phyloP scores from a whole-genome alignment of 1,140 invertebrate species.

The Tetraneura akinire region DNA sequence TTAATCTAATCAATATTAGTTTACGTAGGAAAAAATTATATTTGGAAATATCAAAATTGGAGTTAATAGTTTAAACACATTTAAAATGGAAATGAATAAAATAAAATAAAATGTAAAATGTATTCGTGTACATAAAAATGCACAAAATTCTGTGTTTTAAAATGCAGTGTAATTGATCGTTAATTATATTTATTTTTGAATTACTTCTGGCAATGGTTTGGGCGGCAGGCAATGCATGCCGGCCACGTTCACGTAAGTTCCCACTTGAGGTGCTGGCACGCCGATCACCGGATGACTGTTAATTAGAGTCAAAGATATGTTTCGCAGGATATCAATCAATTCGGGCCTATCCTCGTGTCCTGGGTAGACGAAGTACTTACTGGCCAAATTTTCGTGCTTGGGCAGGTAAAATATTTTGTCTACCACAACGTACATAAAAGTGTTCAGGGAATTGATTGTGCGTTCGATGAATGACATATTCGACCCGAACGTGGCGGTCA shows the following conservation, averaged over 20 bases:
- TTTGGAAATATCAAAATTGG: no score
- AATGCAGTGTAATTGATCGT: no score
- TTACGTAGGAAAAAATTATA: no score
- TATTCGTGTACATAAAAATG: no score
- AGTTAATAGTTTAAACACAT: no score
- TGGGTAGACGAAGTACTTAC: conserved; percentile 53
- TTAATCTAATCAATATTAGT: no score
- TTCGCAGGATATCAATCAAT: conserved; percentile 52
- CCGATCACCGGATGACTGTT: conserved; percentile 64
- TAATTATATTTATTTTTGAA: conserved; percentile 40
- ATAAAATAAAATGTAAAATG: no score
- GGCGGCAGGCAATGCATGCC: conserved; percentile 62
- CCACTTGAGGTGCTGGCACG: conserved; percentile 59
- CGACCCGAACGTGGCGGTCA: neutral
- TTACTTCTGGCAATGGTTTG: conserved; percentile 52
- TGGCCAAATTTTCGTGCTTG: conserved; percentile 45
- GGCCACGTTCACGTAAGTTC: conserved; percentile 64
- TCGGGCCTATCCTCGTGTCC: conserved; percentile 53
- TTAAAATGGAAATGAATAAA: no score
- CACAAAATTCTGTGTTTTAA: no score
- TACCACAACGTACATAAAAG: neutral
- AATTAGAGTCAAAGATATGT: conserved; percentile 60
- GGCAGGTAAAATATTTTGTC: conserved; percentile 10
- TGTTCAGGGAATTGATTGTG: neutral
- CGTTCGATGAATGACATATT: conserved; percentile 27